Evolutionary conservation across 2,797 vertebrate species (phyloP).

Genomic region (Rhabdomys pumilio): DNA sequence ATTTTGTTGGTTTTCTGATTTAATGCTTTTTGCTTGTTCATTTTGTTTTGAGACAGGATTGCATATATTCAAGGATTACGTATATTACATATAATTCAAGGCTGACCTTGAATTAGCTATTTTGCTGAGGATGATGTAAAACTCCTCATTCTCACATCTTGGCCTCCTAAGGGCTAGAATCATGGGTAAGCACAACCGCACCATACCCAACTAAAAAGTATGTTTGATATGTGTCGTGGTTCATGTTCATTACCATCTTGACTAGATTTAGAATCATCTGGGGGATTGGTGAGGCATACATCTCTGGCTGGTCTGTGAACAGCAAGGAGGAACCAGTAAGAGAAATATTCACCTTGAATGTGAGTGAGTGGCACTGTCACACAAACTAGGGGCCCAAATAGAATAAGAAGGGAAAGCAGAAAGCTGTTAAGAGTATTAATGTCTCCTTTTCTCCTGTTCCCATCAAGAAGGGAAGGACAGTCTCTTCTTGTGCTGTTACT

Average conservation of each 20-base stretch:
- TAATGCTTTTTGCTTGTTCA: not conserved
- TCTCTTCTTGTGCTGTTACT: not conserved
- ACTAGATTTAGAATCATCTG: not conserved
- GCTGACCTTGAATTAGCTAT: not conserved
- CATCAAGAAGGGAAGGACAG: not conserved
- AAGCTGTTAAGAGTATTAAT: not conserved
- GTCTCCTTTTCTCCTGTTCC: not conserved
- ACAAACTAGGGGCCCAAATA: not conserved
- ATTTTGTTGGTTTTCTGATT: not conserved
- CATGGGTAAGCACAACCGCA: not conserved
- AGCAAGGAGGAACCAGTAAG: not conserved
- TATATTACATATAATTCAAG: not conserved
- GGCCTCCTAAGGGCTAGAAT: not conserved
- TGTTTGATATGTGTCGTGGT: not conserved
- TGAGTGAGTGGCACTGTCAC: not conserved
- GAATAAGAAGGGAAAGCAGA: too few species aligned
- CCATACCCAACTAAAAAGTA: not conserved
- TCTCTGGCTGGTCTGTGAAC: not conserved
- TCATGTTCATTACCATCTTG: too few species aligned
- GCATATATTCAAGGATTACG: not conserved
- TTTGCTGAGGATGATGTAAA: not conserved
- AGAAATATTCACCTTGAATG: not conserved
- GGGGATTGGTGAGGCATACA: not conserved
- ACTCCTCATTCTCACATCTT: not conserved
- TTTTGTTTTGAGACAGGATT: not conserved